Base-by-base conservation (phyloP, 2,888 invertebrate genomes). In the Pterostichus niger region DNA sequence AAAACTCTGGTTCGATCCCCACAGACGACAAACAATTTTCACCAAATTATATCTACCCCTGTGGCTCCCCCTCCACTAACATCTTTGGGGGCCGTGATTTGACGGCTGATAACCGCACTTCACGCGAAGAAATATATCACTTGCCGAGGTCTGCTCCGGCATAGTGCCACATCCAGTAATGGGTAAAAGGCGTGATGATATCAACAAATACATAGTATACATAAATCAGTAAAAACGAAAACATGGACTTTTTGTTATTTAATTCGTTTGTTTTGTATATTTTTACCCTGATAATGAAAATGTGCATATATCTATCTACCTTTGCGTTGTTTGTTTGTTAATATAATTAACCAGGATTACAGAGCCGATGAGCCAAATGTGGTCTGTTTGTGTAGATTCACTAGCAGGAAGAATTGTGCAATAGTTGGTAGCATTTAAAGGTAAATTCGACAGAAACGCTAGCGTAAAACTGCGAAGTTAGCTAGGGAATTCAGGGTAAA, bases 311-410 rank as follows among this genome's bases (percentile, higher is more conserved):
- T 44, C n/a, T n/a, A n/a, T n/a, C n/a, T n/a, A 44, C 44, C 44
- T 40, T 44, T 71, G 44, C 33, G 64, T 84, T 35, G 82, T 79
- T 84, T 84, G 86, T 87, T 86, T 86, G 86, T 86, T 85, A 84
- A 85, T 85, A 82, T 86, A 87, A 87, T 87, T 86, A 86, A 85
- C 82, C 52, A 75, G 86, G 87, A 86, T 87, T 87, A 86, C 46
- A 84, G 81, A 64, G 49, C 83, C 49, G 56, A 59, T 78, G 68
- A 40, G 64, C 82, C 46, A 40, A 31, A 68, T 84, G 84, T 78
- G 84, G 84, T 84, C 71, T 75, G 78, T 76, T 82, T 84, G 83
- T 82, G 59, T 59, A 52, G 46, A 54, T 56, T 59, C 17, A 11
- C 17, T 10, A 77, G 40, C 40, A 6, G 9, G 40, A 73, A 40